Conservation (phyloP, 2,888 invertebrate genomes). For the Amphimallon solstitiale region DNA sequence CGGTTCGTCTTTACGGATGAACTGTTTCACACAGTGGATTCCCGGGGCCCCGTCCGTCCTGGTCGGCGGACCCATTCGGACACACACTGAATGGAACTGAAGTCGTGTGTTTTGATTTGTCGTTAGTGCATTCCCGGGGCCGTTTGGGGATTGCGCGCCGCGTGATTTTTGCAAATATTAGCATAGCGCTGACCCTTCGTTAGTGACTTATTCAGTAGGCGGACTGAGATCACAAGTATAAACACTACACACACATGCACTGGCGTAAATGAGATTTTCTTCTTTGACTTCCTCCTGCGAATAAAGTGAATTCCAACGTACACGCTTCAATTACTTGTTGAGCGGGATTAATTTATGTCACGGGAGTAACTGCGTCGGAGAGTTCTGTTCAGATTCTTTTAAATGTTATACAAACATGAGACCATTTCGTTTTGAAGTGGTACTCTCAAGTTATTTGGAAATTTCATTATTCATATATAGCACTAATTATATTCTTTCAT, state of each 20-base stretch:
- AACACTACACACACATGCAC: no score
- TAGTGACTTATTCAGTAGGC: constrained; percentile 16
- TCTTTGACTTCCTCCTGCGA: not conserved
- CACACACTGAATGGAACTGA: not conserved
- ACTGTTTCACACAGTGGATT: constrained; percentile 9
- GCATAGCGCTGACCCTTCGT: constrained; percentile 42
- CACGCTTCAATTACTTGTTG: no score
- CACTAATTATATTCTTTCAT: no score
- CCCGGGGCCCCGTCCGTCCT: not conserved
- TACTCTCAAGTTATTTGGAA: no score
- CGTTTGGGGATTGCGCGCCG: constrained; percentile 22
- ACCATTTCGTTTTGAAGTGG: no score
- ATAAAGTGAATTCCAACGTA: no score
- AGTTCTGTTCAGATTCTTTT: no score
- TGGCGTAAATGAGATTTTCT: not conserved
- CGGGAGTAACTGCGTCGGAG: no score
- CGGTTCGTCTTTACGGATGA: constrained; percentile 21
- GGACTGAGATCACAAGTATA: not conserved
- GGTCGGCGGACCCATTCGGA: no score
- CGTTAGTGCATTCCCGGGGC: constrained; percentile 12
- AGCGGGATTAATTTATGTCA: no score
- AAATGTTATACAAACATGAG: no score
- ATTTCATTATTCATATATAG: no score
- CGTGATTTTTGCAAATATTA: constrained; percentile 45
- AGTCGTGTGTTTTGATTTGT: constrained; percentile 31